Evolutionary conservation across 2,797 vertebrate species (phyloP), one percentile per base, ranked within the genome.

Genomic region (Acropternis orthonyx): DNA sequence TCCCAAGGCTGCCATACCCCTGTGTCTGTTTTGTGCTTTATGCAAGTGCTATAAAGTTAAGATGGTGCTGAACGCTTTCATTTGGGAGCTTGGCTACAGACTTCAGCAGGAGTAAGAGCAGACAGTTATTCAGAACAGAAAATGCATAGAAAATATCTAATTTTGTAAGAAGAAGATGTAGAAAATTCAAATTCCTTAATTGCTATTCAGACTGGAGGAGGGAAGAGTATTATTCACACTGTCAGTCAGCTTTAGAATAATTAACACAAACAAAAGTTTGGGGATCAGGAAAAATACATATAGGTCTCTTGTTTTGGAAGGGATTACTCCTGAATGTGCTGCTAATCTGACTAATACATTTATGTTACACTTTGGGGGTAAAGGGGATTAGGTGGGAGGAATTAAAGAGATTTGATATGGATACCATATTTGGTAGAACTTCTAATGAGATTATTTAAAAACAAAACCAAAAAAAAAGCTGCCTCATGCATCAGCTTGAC

Each of bases 371-470:
- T 97, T 94, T 83, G 67, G 66, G 82, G 88, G 56, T 56, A 93
- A 95, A 96, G 76, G 71, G n/a, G 75, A 96, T 97, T 97, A 87
- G 43, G 63, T 92, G 80, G 37, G 89, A 96, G 43, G 69, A 95
- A 93, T 95, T 93, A 97, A 96, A 93, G 58, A 83, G 55, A 95
- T 97, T 97, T 98, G 80, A 79, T 74, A 97, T 92, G 74, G 93
- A 73, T 96, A 95, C 88, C 62, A 75, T 95, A 96, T 96, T 97
- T 93, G 78, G 82, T 73, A 92, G 62, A 84, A 65, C 44, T 95
- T 94, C 68, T 97, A 96, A 93, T 83, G 67, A 96, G 81, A 95
- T 96, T 96, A 92, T 71, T 85, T 61, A 1, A 69, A 59, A 61
- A 67, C 52, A 54, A 32, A 14, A 66, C 22, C 46, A 48, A 21